Evolutionary conservation across 2,797 vertebrate genomes (phyloP).

Genomic region (Serranus cabrilla): DNA sequence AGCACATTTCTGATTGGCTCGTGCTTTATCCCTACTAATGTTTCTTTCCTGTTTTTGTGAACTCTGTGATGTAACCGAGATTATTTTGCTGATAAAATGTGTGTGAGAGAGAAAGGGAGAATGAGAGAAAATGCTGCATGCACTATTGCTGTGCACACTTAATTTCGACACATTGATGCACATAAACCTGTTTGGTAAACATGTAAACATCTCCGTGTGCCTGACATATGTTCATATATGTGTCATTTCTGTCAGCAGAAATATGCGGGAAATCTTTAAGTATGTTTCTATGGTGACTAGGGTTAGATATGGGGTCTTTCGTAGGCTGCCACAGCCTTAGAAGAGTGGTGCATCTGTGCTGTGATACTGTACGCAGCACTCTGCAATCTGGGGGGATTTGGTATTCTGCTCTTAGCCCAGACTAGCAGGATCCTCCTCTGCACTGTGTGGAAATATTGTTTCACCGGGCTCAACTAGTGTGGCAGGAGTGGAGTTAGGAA

Average conservation of each 20-base stretch:
- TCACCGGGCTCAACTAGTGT: slow-evolving; percentile 51
- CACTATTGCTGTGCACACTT: no score
- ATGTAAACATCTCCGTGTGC: not conserved
- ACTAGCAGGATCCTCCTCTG: slow-evolving; percentile 67
- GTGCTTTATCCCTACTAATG: slow-evolving; percentile 37
- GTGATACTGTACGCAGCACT: slow-evolving; percentile 66
- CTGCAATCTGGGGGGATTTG: slow-evolving; percentile 79
- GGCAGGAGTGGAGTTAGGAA: slow-evolving; percentile 20
- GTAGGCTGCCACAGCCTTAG: slow-evolving; percentile 39
- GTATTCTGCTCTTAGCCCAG: slow-evolving; percentile 77
- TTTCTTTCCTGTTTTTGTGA: slow-evolving; percentile 66
- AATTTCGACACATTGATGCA: not conserved
- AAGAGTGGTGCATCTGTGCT: slow-evolving; percentile 72
- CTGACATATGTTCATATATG: not conserved
- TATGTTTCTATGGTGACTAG: slow-evolving; percentile 43
- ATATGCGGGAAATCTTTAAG: not conserved
- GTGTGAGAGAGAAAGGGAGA: slow-evolving; percentile 1
- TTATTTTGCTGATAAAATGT: slow-evolving; percentile 54
- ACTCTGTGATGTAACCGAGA: slow-evolving; percentile 54
- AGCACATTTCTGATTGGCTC: slow-evolving; percentile 69
- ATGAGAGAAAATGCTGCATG: slow-evolving; percentile 7
- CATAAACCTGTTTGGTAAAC: slow-evolving; percentile 18
- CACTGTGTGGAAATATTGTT: slow-evolving; percentile 69
- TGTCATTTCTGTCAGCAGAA: slow-evolving; percentile 7
- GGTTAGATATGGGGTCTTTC: slow-evolving; percentile 36